Conservation (phyloP, 2,113 vertebrate genomes). For the Ia io region DNA sequence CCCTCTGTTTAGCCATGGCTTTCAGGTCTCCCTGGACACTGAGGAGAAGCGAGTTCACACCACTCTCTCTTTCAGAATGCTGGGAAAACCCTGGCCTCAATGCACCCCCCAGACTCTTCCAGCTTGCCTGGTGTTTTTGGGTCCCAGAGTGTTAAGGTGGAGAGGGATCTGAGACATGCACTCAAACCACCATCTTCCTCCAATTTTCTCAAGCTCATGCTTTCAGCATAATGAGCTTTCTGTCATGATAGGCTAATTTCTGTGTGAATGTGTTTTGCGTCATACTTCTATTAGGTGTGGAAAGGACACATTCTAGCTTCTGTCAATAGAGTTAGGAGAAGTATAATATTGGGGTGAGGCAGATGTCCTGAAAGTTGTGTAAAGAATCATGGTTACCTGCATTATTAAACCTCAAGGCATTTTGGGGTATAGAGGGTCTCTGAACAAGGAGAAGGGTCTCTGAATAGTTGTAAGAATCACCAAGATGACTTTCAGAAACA, state of each 20-base stretch:
- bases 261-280: neutral
- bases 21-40: neutral
- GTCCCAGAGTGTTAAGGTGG: neutral
- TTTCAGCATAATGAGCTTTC: neutral
- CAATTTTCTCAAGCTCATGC: neutral
- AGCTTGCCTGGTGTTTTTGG: neutral
- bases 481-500: neutral
- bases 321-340: neutral
- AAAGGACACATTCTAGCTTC: neutral
- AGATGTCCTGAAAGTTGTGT: neutral
- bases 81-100: neutral
- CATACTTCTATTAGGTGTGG: neutral
- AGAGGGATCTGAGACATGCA: neutral
- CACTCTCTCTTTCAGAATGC: neutral
- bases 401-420: neutral
- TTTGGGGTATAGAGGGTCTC: neutral
- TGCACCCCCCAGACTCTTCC: no score
- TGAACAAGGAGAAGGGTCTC: neutral
- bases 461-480: neutral
- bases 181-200: neutral
- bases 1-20: neutral
- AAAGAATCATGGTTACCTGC: neutral
- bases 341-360: neutral
- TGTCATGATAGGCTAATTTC: neutral
- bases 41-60: neutral